phyloP scores from a whole-genome alignment of 1,140 invertebrate species.

The Papilio machaon region DNA sequence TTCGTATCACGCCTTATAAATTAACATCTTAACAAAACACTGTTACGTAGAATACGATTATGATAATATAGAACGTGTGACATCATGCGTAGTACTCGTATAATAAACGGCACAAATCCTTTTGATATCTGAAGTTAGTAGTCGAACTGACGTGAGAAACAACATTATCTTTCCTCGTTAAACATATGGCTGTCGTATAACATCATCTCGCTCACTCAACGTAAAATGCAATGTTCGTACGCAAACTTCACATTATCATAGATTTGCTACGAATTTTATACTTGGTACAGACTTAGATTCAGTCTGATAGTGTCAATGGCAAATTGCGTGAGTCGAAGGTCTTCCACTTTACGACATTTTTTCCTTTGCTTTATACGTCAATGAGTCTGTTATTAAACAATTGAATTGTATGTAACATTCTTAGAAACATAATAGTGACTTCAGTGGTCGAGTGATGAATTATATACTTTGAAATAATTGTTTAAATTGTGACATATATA shows the following conservation, averaged over 20 bases:
- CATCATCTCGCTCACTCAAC: background rate
- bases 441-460: background rate
- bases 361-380: constrained; percentile 18
- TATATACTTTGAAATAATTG: background rate
- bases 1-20: constrained; percentile 22
- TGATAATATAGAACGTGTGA: constrained; percentile 72
- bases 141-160: background rate
- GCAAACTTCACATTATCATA: background rate
- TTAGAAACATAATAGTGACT: constrained; percentile 8
- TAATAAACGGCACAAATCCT: background rate
- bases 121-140: background rate
- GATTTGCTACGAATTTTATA: background rate
- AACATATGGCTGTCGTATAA: background rate
- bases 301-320: constrained; percentile 28
- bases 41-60: constrained; percentile 56
- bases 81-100: constrained; percentile 49
- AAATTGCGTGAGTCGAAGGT: constrained; percentile 20
- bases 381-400: constrained; percentile 21
- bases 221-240: background rate
- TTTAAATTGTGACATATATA: no score
- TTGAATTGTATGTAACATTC: background rate
- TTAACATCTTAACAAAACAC: constrained; percentile 50
- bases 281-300: background rate
- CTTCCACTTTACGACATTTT: constrained; percentile 23
- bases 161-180: background rate